Percentiles rank a stretch among this genome's conserved stretches.
Evolutionary conservation across 2,797 vertebrate species (phyloP).

Genomic region (Pseudochromis fuscus): DNA sequence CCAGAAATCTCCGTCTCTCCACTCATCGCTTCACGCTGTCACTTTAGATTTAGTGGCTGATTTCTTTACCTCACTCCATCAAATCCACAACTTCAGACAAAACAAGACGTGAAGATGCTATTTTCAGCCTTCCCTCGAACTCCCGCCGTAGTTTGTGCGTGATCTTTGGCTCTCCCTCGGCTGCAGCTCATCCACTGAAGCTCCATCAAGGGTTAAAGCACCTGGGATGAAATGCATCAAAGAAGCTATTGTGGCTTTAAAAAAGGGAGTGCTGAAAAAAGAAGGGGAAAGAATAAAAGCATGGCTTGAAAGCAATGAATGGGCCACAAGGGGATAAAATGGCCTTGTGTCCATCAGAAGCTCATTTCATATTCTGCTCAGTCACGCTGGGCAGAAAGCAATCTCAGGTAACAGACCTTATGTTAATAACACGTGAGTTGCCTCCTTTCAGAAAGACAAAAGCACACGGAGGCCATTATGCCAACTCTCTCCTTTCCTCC

Average conservation of each 20-base stretch:
- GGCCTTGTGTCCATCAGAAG: constrained; percentile 70
- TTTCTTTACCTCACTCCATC: constrained; percentile 6
- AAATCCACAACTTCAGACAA: constrained; percentile 17
- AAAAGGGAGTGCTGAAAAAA: constrained; percentile 54
- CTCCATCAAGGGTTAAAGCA: constrained; percentile 68
- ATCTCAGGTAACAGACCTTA: constrained; percentile 84
- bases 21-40: not conserved
- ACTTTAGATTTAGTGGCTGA: not conserved
- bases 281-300: constrained; percentile 63
- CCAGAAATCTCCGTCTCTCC: too few species aligned
- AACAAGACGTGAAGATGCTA: constrained; percentile 16
- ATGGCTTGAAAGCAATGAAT: constrained; percentile 78
- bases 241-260: constrained; percentile 73
- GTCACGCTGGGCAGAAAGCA: constrained; percentile 81
- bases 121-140: constrained; percentile 18
- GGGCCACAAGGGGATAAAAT: constrained; percentile 68
- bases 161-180: constrained; percentile 39
- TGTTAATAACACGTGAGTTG: constrained; percentile 79
- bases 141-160: constrained; percentile 5
- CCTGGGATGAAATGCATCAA: constrained; percentile 79
- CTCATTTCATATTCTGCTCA: constrained; percentile 82
- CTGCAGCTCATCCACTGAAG: constrained; percentile 47
- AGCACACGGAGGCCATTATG: constrained; percentile 56
- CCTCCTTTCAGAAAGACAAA: constrained; percentile 76
- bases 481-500: constrained; percentile 33